Percentiles rank a stretch among this genome's conserved stretches.
These are phyloP conservation scores for Hyles vespertilio DNA, from an alignment of 1,140 invertebrate genomes.

Conservation along the genomic window DNA sequence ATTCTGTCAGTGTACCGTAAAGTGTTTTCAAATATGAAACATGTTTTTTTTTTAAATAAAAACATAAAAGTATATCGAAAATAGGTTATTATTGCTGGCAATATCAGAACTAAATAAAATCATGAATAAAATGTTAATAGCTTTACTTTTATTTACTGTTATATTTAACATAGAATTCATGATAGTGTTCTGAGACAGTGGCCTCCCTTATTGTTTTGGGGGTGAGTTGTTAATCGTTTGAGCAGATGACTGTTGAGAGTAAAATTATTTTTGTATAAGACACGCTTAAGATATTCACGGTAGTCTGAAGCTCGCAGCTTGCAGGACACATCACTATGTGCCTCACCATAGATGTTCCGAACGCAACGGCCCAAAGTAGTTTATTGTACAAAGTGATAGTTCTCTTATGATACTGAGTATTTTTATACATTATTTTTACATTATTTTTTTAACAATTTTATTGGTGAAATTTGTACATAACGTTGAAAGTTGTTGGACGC, in stretches of 20 bases:
- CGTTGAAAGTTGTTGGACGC: constrained; percentile 47
- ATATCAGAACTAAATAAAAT: no score
- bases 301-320: constrained; percentile 18
- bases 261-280: no score
- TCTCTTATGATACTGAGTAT: constrained; percentile 72
- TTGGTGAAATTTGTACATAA: constrained; percentile 60
- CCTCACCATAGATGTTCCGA: constrained; percentile 48
- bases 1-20: not conserved
- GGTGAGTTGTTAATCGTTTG: no score
- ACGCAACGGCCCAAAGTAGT: constrained; percentile 53
- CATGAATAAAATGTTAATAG: no score
- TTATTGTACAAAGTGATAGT: constrained; percentile 73
- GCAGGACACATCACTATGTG: constrained; percentile 10
- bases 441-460: constrained; percentile 71
- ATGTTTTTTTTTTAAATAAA: constrained; percentile 8
- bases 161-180: no score
- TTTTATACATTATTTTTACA: constrained; percentile 72
- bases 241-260: no score
- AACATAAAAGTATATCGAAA: no score
- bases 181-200: no score
- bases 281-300: no score
- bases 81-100: no score
- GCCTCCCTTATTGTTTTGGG: no score
- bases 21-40: not conserved
- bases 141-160: no score